Base-by-base conservation (phyloP, 2,113 vertebrate species). In the Suricata suricatta region DNA sequence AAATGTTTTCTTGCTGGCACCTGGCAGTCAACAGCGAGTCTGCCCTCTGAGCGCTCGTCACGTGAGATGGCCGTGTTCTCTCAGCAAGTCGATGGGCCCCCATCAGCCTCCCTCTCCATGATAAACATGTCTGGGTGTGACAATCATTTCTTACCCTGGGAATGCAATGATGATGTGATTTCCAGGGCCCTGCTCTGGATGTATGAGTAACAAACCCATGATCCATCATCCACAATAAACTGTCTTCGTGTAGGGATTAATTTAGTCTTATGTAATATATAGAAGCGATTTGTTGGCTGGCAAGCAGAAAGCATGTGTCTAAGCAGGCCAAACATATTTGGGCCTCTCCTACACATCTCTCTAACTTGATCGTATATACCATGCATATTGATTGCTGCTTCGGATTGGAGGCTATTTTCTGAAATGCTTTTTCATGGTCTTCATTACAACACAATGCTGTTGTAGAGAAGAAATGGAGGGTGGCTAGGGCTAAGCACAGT, bases 201-300 rank as follows among this genome's bases (percentile, higher is more conserved):
- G 86, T 96, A 87, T 96, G 93, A 94, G 88, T 52, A 93, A 54
- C 96, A 96, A 96, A 97, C 88, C 95, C 71, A 89, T 86, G 97
- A 98, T 97, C 97, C 84, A 93, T 98, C 97, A 98, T 88, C 93
- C 94, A 60, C 96, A 81, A 96, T 97, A 89, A 98, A 96, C 97
- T 96, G 81, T 96, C 95, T 95, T 88, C 82, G 74, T 88, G 90
- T 86, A 95, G 87, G 88, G 97, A 97, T 96, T 95, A 94, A 97
- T 98, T 97, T 91, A 96, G 97, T 97, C 95, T 93, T 95, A 93
- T 90, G 97, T 95, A 95, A 97, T 97, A 96, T 87, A 97, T 82
- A 98, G 97, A 57, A 94, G 96, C 86, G 3, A 94, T 97, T 96
- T 97, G 97, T 96, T 74, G 96, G 90, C 96, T 87, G 68, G 92